These are phyloP conservation scores for Struthio camelus DNA, from an alignment of 2,113 vertebrate genomes.

Conservation along the genomic window DNA sequence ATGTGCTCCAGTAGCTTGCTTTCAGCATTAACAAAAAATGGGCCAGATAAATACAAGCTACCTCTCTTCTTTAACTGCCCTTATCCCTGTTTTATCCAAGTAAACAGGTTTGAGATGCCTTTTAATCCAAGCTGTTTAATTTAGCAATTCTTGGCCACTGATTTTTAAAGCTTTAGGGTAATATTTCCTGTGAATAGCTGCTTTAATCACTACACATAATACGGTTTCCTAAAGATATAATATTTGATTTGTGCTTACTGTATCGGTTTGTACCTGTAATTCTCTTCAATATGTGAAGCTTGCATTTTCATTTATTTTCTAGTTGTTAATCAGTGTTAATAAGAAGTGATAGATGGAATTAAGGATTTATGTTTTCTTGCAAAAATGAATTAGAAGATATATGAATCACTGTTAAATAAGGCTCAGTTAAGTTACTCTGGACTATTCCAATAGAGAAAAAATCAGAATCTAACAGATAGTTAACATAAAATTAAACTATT, in stretches of 20 bases:
- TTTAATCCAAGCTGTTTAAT: background rate
- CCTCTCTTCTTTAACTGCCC: background rate
- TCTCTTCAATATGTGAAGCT: background rate
- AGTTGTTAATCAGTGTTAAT: background rate
- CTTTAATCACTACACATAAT: background rate
- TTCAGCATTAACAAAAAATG: background rate
- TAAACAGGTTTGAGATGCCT: background rate
- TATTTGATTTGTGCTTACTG: background rate
- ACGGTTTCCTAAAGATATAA: background rate
- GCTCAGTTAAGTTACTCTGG: background rate
- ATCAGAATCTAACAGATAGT: background rate
- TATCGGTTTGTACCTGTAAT: background rate
- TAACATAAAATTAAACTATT: background rate
- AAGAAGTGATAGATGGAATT: background rate
- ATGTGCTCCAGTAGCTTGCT: background rate
- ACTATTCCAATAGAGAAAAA: background rate
- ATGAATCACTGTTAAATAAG: background rate
- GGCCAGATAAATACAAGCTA: background rate
- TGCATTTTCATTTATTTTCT: background rate
- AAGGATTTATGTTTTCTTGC: background rate
- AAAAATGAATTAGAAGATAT: background rate
- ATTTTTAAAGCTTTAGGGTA: slow-evolving; percentile 5
- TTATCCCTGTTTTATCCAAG: background rate
- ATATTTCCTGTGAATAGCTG: background rate
- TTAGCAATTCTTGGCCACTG: background rate